Evolutionary conservation across 2,113 vertebrate genomes (phyloP).

Genomic region (Danio rerio): GRCz12tu NC_133194.1:45615501-45616000

Average conservation of each 20-base stretch:
- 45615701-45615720: conserved; percentile 17
- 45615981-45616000: background rate
- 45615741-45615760: background rate
- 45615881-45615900: background rate
- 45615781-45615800: background rate
- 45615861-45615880: conserved; percentile 13
- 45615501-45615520: background rate
- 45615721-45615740: background rate
- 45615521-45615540: background rate
- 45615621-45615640: conserved; percentile 6
- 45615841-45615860: conserved; percentile 5
- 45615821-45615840: background rate
- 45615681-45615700: conserved; percentile 14
- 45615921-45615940: conserved; percentile 14
- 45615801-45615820: background rate
- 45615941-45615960: conserved; percentile 33
- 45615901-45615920: conserved; percentile 30
- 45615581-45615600: conserved; percentile 5
- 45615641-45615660: conserved; percentile 27
- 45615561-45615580: background rate
- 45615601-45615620: background rate
- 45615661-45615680: conserved; percentile 3
- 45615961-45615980: conserved; percentile 27
- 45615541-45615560: background rate
- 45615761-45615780: background rate